Conservation (phyloP, 2,888 invertebrate species). For the Dynastes hyllus region DNA sequence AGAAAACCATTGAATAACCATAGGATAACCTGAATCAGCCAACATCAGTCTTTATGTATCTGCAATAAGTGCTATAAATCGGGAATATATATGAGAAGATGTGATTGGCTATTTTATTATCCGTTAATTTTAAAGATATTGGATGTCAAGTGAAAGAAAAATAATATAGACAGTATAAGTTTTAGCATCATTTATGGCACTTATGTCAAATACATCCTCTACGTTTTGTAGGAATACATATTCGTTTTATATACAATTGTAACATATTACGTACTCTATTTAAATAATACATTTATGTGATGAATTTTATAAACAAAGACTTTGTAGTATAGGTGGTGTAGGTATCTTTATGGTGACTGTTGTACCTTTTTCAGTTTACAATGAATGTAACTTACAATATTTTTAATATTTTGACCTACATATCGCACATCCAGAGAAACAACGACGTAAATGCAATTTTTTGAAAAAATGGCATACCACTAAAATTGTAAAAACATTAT, state of each 20-base stretch:
- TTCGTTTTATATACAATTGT: conserved; percentile 13
- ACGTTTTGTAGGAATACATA: conserved; percentile 8
- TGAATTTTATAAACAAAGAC: neutral
- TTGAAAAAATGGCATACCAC: too few relatives aligned
- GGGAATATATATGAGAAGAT: neutral
- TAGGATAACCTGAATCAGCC: conserved; percentile 19
- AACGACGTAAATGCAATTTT: too few relatives aligned
- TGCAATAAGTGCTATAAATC: conserved; percentile 32
- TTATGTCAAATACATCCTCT: conserved; percentile 38
- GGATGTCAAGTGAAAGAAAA: neutral
- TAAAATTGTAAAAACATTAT: too few relatives aligned
- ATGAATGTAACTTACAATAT: too few relatives aligned
- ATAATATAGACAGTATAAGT: neutral
- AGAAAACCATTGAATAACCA: neutral
- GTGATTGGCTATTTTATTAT: neutral
- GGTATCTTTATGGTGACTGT: conserved; percentile 1
- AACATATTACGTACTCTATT: conserved; percentile 28
- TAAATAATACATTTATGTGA: conserved; percentile 14
- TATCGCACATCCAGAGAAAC: too few relatives aligned
- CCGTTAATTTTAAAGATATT: neutral
- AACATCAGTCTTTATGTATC: conserved; percentile 13
- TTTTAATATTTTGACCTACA: too few relatives aligned
- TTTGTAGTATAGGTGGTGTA: neutral
- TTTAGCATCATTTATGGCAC: conserved; percentile 34
- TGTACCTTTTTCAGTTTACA: too few relatives aligned